Evolutionary conservation across 2,797 vertebrate species (phyloP), one percentile per base, ranked within the genome.

Genomic region (Falco rusticolus): DNA sequence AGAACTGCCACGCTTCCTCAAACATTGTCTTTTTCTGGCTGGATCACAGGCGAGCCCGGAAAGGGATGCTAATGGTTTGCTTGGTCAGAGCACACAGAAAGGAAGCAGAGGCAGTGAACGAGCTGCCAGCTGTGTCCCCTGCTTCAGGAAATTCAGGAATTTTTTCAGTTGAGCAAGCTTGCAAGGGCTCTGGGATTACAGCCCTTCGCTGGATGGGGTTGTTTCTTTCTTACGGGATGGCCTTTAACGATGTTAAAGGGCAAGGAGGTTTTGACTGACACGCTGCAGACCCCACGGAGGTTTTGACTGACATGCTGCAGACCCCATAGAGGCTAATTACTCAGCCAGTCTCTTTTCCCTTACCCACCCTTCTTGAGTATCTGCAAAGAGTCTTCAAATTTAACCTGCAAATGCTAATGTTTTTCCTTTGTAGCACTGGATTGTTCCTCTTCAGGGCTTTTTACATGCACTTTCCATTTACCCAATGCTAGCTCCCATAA

Each of bases 371-470:
- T 93, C 79, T 41, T 37, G 28, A 95, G 51, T 26, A 90, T 54
- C 75, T 89, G n/a, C 39, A 56, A 43, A 78, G 65, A 70, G 33
- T 65, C 77, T 84, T 66, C 26, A n/a, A 60, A 80, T 74, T 70
- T 54, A 72, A 88, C 66, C 54, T 70, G 60, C 17, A 75, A 91
- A 76, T 24, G 31, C 29, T 71, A 83, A 24, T n/a, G 68, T 17
- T 53, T 76, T 48, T 81, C 76, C 74, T 89, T 66, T 76, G 45
- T 72, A 93, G 69, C 26, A 37, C 24, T 45, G 56, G 31, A 68
- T 82, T 93, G 48, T 26, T 89, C 84, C 64, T 89, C 84, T 82
- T 94, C 77, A 63, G 37, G 51, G 65, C 31, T 97, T 94, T 94
- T 94, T 53, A 81, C 70, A 11, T 16, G 47, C 2, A 4, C 41